These are phyloP conservation scores for Agelastica alni DNA, from an alignment of 2,888 invertebrate species.

Conservation along the genomic window DNA sequence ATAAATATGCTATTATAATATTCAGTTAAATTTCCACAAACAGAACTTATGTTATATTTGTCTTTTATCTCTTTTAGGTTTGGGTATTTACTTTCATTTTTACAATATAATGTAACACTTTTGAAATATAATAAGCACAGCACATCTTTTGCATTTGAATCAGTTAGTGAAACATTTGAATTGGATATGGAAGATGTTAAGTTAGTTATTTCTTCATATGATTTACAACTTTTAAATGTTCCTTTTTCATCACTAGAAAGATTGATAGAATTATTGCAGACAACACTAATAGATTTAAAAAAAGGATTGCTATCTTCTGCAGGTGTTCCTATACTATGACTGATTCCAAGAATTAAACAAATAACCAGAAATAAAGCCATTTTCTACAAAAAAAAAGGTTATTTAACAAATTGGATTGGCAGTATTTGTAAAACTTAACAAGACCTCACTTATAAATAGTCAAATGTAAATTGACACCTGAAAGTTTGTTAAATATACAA, in stretches of 20 bases:
- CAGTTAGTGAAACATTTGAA: no score
- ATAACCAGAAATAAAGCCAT: background rate
- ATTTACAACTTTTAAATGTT: constrained; percentile 33
- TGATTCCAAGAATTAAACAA: background rate
- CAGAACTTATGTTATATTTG: background rate
- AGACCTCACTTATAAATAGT: no score
- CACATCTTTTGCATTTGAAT: constrained; percentile 23
- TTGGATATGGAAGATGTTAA: no score
- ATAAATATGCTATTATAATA: background rate
- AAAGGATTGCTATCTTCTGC: no score
- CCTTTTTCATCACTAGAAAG: constrained; percentile 17
- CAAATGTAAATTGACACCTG: no score
- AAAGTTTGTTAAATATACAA: no score
- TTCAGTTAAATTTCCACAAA: background rate
- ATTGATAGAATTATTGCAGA: background rate
- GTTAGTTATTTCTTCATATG: no score
- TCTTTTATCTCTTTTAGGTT: background rate
- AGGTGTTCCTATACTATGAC: background rate
- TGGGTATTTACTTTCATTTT: background rate
- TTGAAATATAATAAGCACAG: constrained; percentile 41
- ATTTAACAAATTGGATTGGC: no score
- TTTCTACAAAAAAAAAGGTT: background rate
- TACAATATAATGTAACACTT: constrained; percentile 35
- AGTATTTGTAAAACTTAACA: no score
- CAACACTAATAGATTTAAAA: background rate